These are phyloP conservation scores for Orthosia gothica DNA, from an alignment of 2,888 invertebrate species.

Conservation along the genomic window DNA sequence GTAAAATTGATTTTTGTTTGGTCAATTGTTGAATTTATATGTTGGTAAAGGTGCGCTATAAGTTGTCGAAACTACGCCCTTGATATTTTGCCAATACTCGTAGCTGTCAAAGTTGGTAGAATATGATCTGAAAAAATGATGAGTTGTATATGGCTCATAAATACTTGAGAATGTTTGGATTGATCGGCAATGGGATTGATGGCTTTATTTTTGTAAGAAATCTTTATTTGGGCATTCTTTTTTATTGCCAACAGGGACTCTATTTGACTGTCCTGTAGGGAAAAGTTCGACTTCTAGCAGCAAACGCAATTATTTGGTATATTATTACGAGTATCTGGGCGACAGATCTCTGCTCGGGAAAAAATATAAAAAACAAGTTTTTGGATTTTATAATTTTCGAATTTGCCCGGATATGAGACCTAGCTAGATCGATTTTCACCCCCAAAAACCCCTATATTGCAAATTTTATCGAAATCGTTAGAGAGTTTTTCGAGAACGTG, in stretches of 20 bases:
- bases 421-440: no score
- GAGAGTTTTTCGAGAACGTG: no score
- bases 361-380: no score
- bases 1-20: constrained; percentile 30
- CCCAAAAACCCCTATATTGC: no score
- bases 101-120: constrained; percentile 27
- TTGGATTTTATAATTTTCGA: no score
- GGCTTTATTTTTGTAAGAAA: constrained; percentile 3
- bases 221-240: background rate
- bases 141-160: constrained; percentile 29
- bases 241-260: background rate
- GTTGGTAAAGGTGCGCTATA: constrained; percentile 29
- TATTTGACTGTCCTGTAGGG: background rate
- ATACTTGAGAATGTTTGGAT: constrained; percentile 30
- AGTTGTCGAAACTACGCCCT: constrained; percentile 41
- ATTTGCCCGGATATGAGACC: no score
- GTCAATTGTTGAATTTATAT: background rate
- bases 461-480: no score
- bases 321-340: no score
- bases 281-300: background rate
- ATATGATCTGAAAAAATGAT: constrained; percentile 45
- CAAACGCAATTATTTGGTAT: background rate
- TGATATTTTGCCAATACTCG: constrained; percentile 58
- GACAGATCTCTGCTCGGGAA: no score
- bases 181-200: background rate